Base-by-base conservation (phyloP, 2,797 vertebrate genomes). In the Chloroceryle inda region DNA sequence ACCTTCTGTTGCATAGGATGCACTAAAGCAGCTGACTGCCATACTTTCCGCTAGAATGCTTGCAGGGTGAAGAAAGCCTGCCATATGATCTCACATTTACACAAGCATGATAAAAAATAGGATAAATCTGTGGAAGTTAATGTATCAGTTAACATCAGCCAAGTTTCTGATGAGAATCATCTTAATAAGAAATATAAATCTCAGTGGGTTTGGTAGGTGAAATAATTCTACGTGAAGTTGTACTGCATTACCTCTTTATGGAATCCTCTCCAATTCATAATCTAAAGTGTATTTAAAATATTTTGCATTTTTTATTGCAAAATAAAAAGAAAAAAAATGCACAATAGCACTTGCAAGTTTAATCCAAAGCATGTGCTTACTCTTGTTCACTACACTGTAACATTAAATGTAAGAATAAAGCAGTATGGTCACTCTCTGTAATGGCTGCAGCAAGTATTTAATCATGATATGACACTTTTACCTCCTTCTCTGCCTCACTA, bases 401-500 rank as follows among this genome's bases (percentile, higher is more conserved):
- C 63, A 69, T 58, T 74, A 92, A 87, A 56, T 27, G 23, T 77
- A 68, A 64, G 86, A 94, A 91, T 77, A 85, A 67, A 89, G 78
- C 62, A 66, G 88, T 59, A 4, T 91, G 92, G 90, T 76, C 71
- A 76, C 84, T 82, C 81, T 37, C 31, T 50, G 37, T 59, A 88
- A 88, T 58, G 45, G 35, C 77, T 68, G 53, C 61, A 91, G 42
- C 53, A 79, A 80, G 74, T 81, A 56, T 92, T 96, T 91, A 35
- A 83, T 92, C 84, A 89, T 76, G 13, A 61, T 91, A 55, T 71
- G 77, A 84, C 80, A 82, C 38, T 92, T 95, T 92, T 94, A 91
- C 78, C 58, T 89, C 63, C 77, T 94, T 87, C 80, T 83, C 88
- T 93, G 71, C 85, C 88, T 95, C 94, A 94, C 94, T 96, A 94